Conservation (phyloP, 2,888 invertebrate genomes). For the Neocrepidodera transversa region DNA sequence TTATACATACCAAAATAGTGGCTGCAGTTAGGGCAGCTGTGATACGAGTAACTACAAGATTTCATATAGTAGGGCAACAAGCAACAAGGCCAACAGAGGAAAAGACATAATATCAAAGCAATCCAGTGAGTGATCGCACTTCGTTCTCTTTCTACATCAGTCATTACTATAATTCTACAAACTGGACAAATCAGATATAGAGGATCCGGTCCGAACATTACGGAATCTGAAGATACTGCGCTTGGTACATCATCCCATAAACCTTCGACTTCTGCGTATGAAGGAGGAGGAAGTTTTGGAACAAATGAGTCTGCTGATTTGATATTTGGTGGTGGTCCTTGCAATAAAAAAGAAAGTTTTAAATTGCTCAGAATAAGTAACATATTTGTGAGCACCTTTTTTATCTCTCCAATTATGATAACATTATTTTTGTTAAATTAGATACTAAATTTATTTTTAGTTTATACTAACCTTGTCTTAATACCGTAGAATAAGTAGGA, state of each 20-base stretch:
- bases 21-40: constrained; percentile 56
- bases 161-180: constrained; percentile 54
- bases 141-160: constrained; percentile 50
- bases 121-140: constrained; percentile 54
- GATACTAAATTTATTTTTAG: too few relatives aligned
- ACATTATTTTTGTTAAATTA: too few relatives aligned
- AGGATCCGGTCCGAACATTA: constrained; percentile 55
- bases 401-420: too few relatives aligned
- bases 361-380: too few relatives aligned
- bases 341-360: constrained; percentile 2
- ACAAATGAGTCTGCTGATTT: constrained; percentile 41
- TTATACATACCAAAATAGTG: constrained; percentile 56
- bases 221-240: constrained; percentile 37
- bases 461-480: constrained; percentile 38
- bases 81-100: constrained; percentile 59
- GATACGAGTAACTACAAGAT: constrained; percentile 56
- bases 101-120: constrained; percentile 56
- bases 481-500: constrained; percentile 54
- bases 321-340: constrained; percentile 41
- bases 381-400: too few relatives aligned
- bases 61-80: constrained; percentile 57
- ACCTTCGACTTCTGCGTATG: constrained; percentile 50
- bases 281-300: constrained; percentile 47
- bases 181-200: constrained; percentile 55
- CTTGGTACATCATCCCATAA: constrained; percentile 43